Evolutionary conservation across 2,797 vertebrate genomes (phyloP).

Genomic region (Sebastes alutus): DNA sequence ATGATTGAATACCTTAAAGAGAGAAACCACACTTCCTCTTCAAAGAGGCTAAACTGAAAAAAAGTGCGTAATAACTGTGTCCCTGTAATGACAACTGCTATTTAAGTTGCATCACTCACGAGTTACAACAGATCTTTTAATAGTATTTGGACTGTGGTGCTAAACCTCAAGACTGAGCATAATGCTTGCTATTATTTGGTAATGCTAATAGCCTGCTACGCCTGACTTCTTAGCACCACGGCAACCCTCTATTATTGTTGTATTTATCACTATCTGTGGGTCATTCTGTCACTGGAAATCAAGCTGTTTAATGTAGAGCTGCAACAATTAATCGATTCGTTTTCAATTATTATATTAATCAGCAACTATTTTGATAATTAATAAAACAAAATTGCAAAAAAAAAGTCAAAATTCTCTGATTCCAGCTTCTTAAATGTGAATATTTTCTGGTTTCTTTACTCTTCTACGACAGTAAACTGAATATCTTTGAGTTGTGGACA

Average conservation of each 20-base stretch:
- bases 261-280: neutral
- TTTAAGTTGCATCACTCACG: constrained; percentile 27
- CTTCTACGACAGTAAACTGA: no score
- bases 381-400: no score
- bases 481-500: no score
- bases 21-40: constrained; percentile 40
- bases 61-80: constrained; percentile 34
- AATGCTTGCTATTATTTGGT: constrained; percentile 6
- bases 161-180: constrained; percentile 21
- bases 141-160: neutral
- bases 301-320: neutral
- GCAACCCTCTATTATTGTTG: neutral
- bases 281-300: neutral
- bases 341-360: no score
- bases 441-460: no score
- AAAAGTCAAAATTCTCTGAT: no score
- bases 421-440: no score
- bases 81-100: constrained; percentile 20
- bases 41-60: constrained; percentile 1
- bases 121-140: neutral
- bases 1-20: constrained; percentile 1
- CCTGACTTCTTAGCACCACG: neutral
- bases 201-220: neutral
- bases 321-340: no score
- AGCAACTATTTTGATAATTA: no score